Conservation (phyloP, 2,888 invertebrate genomes). For the Calameuta filiformis region DNA sequence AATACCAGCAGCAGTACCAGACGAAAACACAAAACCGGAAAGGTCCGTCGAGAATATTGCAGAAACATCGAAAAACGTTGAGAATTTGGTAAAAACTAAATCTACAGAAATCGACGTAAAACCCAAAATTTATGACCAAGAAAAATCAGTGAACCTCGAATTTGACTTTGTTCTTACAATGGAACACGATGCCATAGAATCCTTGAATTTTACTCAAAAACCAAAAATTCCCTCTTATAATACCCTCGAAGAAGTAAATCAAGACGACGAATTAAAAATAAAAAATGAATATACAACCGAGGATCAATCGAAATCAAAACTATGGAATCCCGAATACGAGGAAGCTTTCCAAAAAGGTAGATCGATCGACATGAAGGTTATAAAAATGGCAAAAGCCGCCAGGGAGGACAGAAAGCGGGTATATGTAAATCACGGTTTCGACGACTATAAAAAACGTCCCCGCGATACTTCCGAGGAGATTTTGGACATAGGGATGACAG, state of each 20-base stretch:
- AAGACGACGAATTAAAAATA: background rate
- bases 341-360: conserved; percentile 27
- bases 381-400: conserved; percentile 25
- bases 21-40: background rate
- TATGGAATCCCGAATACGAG: conserved; percentile 25
- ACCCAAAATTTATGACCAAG: background rate
- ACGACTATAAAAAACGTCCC: conserved; percentile 15
- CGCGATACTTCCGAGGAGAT: conserved; percentile 13
- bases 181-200: background rate
- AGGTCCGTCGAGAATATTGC: background rate
- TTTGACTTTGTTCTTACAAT: conserved; percentile 7
- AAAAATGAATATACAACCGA: background rate
- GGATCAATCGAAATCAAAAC: conserved; percentile 21
- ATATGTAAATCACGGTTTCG: conserved; percentile 23
- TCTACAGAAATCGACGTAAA: background rate
- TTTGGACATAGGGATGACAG: conserved; percentile 16
- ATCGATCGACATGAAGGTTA: conserved; percentile 25
- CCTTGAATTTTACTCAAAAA: background rate
- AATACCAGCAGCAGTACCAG: background rate
- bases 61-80: background rate
- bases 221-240: background rate
- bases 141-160: background rate
- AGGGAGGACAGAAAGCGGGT: conserved; percentile 18
- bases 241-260: background rate
- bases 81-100: background rate